Evolutionary conservation across 2,113 vertebrate genomes (phyloP), one percentile per base, ranked within the genome.

Genomic region (Scartelaos histophorus): DNA sequence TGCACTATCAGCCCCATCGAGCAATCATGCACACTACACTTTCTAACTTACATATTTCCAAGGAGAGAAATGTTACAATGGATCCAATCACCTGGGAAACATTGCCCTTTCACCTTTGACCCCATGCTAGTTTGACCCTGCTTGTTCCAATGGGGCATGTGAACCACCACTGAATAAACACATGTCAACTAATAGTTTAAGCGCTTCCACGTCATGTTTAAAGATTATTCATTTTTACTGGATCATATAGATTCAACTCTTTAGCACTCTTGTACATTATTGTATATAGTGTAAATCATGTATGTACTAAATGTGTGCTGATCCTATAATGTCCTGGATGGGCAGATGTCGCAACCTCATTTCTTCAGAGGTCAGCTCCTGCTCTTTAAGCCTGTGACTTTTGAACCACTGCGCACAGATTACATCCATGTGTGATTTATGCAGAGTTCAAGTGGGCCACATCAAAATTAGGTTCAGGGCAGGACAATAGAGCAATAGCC

Each of bases 381-480:
- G 67, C 70, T 74, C 74, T 82, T 75, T 83, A 85, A 86, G 81
- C 83, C 62, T 69, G 58, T 85, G 81, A 81, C 79, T 81, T 82
- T 25, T 82, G 70, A 85, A 82, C 71, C 67, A 73, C 74, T 61
- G 64, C 34, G 85, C 79, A 80, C 75, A 81, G 54, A 85, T 87
- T 73, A 86, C 58, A 58, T 77, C 64, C 75, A 70, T 76, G 68
- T 84, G 71, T 64, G 51, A 1, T 46, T 83, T 85, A 79, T 70
- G 49, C 69, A 9, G 25, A 25, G 24, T 19, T 61, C 15, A 61
- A 17, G 57, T 60, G 57, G 57, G 11, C 22, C 57, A 34, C 25
- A 15, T 34, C 25, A 7, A 13, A 34, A 13, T 57, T 12, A 25
- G 56, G 22, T 25, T 58, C 56, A 25, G 1, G 1, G 21, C 54